Conservation (phyloP, 2,888 invertebrate species). For the Caenorhabditis sp. region DNA sequence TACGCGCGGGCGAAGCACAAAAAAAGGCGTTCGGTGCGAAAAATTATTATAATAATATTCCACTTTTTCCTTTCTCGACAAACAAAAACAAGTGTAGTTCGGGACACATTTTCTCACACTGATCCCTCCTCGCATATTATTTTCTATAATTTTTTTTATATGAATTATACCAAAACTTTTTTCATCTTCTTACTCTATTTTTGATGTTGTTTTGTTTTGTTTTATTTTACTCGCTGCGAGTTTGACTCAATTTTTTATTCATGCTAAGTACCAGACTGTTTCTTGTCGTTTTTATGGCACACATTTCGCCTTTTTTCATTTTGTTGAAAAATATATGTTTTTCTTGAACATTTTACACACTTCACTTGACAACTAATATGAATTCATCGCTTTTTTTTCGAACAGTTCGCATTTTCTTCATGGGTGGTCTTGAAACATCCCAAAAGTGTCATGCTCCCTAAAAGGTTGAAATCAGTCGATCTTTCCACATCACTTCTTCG, state of each 20-base stretch:
- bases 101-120: constrained; percentile 1
- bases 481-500: not conserved
- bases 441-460: too few species aligned
- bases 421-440: too few species aligned
- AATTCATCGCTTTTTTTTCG: too few species aligned
- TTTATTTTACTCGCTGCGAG: not conserved
- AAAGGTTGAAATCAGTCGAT: not conserved
- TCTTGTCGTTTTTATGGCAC: not conserved
- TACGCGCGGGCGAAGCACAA: not conserved
- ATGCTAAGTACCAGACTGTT: constrained; percentile 5
- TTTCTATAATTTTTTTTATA: not conserved
- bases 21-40: not conserved
- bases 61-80: not conserved
- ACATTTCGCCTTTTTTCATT: too few species aligned
- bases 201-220: not conserved
- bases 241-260: constrained; percentile 7
- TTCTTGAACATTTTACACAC: too few species aligned
- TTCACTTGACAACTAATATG: too few species aligned
- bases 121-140: not conserved
- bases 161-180: not conserved
- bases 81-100: constrained; percentile 1
- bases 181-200: too few species aligned
- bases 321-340: too few species aligned
- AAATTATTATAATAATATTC: not conserved
- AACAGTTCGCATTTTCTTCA: too few species aligned